Percentiles rank a stretch among this genome's conserved stretches.
Evolutionary conservation across 2,888 invertebrate genomes (phyloP).

Genomic region (Epistrophe grossulariae): DNA sequence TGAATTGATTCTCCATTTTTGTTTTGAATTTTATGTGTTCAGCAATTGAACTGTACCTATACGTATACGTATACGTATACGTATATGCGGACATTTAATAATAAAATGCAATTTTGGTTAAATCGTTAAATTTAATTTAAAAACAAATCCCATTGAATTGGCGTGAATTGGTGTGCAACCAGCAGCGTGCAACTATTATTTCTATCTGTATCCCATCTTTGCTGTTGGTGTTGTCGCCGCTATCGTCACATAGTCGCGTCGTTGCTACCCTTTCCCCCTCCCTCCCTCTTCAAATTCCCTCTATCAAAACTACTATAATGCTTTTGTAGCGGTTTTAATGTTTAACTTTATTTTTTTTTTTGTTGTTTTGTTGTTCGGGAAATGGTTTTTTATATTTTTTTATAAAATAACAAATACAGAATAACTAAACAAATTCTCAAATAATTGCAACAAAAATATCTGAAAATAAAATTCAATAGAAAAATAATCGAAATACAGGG

Average conservation of each 20-base stretch:
- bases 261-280: background rate
- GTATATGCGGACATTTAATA: conserved; percentile 43
- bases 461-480: background rate
- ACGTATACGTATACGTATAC: background rate
- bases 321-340: conserved; percentile 62
- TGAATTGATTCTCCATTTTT: background rate
- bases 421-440: conserved; percentile 58
- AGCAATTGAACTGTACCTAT: conserved; percentile 33
- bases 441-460: conserved; percentile 46
- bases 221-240: background rate
- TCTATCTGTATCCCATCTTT: background rate
- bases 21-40: conserved; percentile 48
- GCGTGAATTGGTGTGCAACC: background rate
- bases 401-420: background rate
- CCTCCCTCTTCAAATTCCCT: background rate
- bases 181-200: conserved; percentile 33
- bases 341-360: conserved; percentile 36
- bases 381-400: background rate
- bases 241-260: background rate
- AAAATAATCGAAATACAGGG: background rate
- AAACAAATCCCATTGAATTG: conserved; percentile 69
- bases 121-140: conserved; percentile 73
- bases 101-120: conserved; percentile 63
- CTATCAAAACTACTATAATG: conserved; percentile 59
- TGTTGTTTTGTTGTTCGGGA: background rate